Evolutionary conservation across 2,888 invertebrate genomes (phyloP).

Genomic region (Scaeva pyrastri): DNA sequence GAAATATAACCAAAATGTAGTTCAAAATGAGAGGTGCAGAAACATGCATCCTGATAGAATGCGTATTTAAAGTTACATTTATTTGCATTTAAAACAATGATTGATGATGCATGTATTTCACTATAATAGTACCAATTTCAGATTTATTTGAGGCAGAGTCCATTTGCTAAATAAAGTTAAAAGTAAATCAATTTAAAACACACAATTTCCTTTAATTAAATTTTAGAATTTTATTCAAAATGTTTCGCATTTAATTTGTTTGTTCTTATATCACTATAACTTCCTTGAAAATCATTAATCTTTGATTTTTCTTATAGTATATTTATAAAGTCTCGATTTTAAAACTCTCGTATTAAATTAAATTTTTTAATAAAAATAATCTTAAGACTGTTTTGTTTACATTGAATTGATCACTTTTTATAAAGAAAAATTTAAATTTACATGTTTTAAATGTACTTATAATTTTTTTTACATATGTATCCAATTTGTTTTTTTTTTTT

Average conservation of each 20-base stretch:
- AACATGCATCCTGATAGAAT: no score
- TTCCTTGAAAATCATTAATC: slow-evolving; percentile 40
- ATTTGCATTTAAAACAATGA: no score
- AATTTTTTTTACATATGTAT: background rate
- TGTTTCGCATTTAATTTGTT: slow-evolving; percentile 53
- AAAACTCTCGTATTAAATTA: slow-evolving; percentile 36
- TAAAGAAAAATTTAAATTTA: slow-evolving; percentile 11
- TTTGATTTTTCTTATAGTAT: slow-evolving; percentile 20
- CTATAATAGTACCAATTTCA: no score
- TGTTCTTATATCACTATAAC: slow-evolving; percentile 36
- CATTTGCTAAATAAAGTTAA: no score
- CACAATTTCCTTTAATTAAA: slow-evolving; percentile 33
- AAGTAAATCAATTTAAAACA: no score
- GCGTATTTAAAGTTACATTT: no score
- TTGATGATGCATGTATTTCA: no score
- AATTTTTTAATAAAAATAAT: slow-evolving; percentile 38
- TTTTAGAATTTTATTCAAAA: slow-evolving; percentile 69
- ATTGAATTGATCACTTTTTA: slow-evolving; percentile 41
- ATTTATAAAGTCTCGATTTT: slow-evolving; percentile 29
- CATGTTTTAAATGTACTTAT: slow-evolving; percentile 33
- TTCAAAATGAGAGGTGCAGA: no score
- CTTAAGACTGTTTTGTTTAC: slow-evolving; percentile 25
- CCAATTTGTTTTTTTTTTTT: slow-evolving; percentile 22
- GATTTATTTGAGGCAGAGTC: no score
- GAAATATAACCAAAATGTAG: no score